Evolutionary conservation across 2,797 vertebrate genomes (phyloP), one percentile per base, ranked within the genome.

Genomic region (Gallinago nigripennis): DNA sequence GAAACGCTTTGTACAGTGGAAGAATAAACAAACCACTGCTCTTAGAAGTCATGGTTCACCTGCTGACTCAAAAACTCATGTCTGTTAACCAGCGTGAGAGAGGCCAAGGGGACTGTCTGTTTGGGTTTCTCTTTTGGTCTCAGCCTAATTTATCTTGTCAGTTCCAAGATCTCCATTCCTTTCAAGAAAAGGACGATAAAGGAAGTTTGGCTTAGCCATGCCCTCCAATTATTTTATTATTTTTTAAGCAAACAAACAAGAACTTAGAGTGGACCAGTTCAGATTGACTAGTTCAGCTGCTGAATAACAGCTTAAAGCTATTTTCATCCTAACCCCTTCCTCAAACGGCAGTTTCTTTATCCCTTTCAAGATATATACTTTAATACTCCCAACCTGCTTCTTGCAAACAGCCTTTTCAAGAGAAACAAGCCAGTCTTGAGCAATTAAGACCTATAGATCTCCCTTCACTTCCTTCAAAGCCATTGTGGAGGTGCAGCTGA

Each of bases 401-500:
- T 91, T 95, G 91, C 68, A 95, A 95, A 76, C 87, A 90, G 78
- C 64, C 91, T 95, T 94, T 95, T 95, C 89, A 95, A 91, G 69
- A 92, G 94, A 95, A 97, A 94, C 66, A 96, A 91, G 81, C 88
- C 95, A 96, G 95, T 96, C 94, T 94, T 71, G 86, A 96, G 95
- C 89, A 94, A 92, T 96, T 96, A 95, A 96, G 94, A 91, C 91
- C 92, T 96, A 91, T 86, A 95, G 94, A 96, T 97, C 88, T 92
- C 93, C 89, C 82, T 93, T 94, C 91, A 85, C 95, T 92, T 96
- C 95, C 92, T 96, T 97, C 96, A 97, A 97, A 97, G 95, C 91
- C 92, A 96, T 93, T 96, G 94, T 93, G 64, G 95, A 97, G 95
- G 93, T 97, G 94, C 97, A 97, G 96, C 96, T 97, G 97, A 97